Percentiles rank a stretch among this genome's conserved stretches.
These are phyloP conservation scores for Dipodomys merriami DNA, from an alignment of 2,113 vertebrate species.

Conservation along the genomic window DNA sequence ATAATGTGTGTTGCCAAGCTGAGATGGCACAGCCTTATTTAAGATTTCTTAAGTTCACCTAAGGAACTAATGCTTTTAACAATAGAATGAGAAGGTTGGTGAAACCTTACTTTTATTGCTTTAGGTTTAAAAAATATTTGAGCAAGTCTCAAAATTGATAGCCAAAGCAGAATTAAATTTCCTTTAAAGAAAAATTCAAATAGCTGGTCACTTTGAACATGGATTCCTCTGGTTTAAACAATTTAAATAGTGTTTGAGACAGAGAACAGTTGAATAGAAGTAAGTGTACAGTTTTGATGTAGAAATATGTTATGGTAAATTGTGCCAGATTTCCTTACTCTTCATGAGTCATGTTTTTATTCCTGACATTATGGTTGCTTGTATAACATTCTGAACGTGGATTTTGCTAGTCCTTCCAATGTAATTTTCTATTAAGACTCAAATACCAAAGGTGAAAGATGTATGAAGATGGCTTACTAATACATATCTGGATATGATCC, in stretches of 20 bases:
- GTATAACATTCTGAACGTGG: neutral
- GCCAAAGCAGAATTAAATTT: neutral
- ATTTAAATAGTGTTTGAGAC: neutral
- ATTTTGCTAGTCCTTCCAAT: neutral
- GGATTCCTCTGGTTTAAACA: neutral
- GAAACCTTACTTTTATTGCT: neutral
- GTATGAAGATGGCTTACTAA: neutral
- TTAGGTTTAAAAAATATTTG: constrained; percentile 52
- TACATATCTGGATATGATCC: neutral
- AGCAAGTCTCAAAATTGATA: constrained; percentile 15
- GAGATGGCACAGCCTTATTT: neutral
- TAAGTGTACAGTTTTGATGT: neutral
- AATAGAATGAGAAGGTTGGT: neutral
- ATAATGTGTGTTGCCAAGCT: neutral
- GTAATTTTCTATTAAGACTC: neutral
- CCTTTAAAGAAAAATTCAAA: constrained; percentile 32
- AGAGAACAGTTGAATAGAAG: neutral
- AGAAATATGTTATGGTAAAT: constrained; percentile 24
- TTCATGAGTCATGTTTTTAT: constrained; percentile 13
- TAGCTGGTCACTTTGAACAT: neutral
- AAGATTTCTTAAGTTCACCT: neutral
- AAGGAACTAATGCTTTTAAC: neutral
- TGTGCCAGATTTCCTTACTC: neutral
- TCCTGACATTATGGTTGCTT: neutral
- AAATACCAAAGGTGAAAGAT: neutral